These are phyloP conservation scores for Hippolais icterina DNA, from an alignment of 2,113 vertebrate species.

Conservation along the genomic window DNA sequence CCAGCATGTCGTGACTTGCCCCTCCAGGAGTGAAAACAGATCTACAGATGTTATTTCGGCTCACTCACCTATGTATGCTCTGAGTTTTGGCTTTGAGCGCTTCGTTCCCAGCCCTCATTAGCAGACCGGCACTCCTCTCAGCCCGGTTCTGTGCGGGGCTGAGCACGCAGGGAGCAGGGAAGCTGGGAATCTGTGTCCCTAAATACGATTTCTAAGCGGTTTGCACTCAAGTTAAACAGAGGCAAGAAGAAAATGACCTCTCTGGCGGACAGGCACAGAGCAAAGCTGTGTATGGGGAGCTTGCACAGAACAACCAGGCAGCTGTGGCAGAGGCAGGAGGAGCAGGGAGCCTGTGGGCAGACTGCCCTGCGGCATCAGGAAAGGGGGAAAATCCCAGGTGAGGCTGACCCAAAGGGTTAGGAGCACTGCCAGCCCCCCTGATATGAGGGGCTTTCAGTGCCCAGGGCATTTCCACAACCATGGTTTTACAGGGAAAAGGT, in stretches of 20 bases:
- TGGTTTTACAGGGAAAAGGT: background rate
- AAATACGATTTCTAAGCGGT: background rate
- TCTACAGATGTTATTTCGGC: background rate
- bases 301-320: background rate
- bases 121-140: fast-evolving
- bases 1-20: background rate
- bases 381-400: background rate
- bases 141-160: background rate
- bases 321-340: background rate
- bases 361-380: fast-evolving
- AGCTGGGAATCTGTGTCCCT: background rate
- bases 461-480: background rate
- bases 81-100: background rate
- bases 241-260: background rate
- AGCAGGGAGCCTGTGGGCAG: background rate
- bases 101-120: fast-evolving
- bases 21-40: background rate
- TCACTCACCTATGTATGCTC: fast-evolving
- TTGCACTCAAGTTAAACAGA: background rate
- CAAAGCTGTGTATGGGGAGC: background rate
- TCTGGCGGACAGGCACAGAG: background rate
- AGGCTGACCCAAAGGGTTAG: background rate
- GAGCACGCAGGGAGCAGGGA: background rate
- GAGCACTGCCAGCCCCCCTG: no score
- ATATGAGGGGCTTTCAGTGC: background rate